Conservation (phyloP, 2,797 vertebrate genomes). For the Chrosomus eos region DNA sequence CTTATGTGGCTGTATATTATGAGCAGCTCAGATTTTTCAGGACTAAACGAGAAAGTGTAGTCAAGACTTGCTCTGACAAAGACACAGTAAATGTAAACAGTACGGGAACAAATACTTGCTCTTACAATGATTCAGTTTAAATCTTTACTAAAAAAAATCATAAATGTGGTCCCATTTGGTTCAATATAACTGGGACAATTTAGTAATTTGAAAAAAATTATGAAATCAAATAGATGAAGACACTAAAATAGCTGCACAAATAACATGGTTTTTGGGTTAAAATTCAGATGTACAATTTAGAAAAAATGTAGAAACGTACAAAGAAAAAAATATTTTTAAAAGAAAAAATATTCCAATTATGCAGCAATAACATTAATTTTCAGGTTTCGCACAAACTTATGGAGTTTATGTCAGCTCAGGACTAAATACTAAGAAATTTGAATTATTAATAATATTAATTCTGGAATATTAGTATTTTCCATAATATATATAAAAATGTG, state of each 20-base stretch:
- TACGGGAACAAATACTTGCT: background rate
- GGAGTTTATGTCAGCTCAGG: background rate
- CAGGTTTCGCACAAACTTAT: background rate
- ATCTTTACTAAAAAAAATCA: background rate
- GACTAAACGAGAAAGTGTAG: background rate
- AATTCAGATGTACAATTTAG: background rate
- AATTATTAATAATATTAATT: background rate
- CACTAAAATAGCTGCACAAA: background rate
- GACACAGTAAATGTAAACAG: background rate
- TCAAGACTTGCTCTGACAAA: background rate
- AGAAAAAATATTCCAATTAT: background rate
- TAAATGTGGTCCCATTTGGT: background rate
- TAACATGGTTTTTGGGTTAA: background rate
- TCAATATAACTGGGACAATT: background rate
- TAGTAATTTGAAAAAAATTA: background rate
- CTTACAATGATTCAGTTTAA: background rate
- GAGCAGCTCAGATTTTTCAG: background rate
- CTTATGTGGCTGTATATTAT: background rate
- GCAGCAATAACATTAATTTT: background rate
- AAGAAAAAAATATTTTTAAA: background rate
- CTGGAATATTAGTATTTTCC: background rate
- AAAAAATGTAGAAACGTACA: background rate
- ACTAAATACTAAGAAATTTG: background rate
- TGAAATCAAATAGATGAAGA: background rate
- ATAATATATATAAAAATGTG: background rate